Percentiles rank a stretch among this genome's conserved stretches.
Evolutionary conservation across 2,888 invertebrate genomes (phyloP).

Genomic region (Sipha maydis): DNA sequence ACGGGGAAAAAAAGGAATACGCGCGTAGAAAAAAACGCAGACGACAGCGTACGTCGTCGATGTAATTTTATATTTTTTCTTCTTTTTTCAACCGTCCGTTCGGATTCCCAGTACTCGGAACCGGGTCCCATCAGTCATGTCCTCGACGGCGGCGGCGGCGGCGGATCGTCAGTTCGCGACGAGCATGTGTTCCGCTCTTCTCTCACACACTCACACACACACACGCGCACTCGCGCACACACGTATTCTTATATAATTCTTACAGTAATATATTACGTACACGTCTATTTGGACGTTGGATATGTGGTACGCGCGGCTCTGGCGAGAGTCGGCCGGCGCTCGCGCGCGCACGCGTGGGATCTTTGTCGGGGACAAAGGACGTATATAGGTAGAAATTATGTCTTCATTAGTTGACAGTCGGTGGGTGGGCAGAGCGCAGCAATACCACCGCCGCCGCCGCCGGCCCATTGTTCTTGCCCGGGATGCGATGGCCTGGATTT

Average conservation of each 20-base stretch:
- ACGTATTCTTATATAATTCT: not conserved
- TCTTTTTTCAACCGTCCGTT: slow-evolving; percentile 6
- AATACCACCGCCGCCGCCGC: not conserved
- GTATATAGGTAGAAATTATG: slow-evolving; percentile 57
- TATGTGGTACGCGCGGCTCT: not conserved
- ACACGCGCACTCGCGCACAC: not conserved
- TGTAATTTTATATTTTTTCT: slow-evolving; percentile 18
- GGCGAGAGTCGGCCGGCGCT: not conserved
- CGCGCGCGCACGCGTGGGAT: slow-evolving; percentile 47
- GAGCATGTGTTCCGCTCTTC: slow-evolving; percentile 42
- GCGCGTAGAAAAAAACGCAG: not conserved
- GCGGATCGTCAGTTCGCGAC: slow-evolving; percentile 52
- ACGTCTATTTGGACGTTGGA: slow-evolving; percentile 39
- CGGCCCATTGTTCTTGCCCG: slow-evolving; percentile 35
- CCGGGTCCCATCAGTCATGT: slow-evolving; percentile 62
- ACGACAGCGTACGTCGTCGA: slow-evolving; percentile 1
- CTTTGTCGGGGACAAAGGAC: slow-evolving; percentile 56
- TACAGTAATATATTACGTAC: not conserved
- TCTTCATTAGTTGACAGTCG: slow-evolving; percentile 62
- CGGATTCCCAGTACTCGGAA: slow-evolving; percentile 55
- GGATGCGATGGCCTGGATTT: slow-evolving; percentile 55
- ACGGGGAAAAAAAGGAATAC: slow-evolving; percentile 3
- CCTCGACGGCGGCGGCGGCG: slow-evolving; percentile 22
- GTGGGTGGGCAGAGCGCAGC: slow-evolving; percentile 50
- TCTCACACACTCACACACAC: not conserved